These are phyloP conservation scores for Craterocephalus amniculus DNA, from an alignment of 2,797 vertebrate genomes.

Conservation along the genomic window DNA sequence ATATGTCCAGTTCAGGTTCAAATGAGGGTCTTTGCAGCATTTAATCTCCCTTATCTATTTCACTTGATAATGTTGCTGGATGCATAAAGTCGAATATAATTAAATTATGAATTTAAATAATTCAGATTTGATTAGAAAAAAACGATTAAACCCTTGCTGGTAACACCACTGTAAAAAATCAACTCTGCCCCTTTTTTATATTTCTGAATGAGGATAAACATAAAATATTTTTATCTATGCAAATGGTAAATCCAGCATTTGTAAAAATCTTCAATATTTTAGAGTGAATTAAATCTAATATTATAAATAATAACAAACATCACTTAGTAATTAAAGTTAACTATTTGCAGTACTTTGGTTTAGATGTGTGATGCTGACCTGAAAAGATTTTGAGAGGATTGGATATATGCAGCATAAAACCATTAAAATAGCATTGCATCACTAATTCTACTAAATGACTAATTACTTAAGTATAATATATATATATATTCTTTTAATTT, in stretches of 20 bases:
- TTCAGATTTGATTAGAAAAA: not conserved
- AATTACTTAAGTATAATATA: too few relatives aligned
- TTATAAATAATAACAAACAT: too few relatives aligned
- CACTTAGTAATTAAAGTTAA: not conserved
- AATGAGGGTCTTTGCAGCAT: not conserved
- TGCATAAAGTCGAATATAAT: not conserved
- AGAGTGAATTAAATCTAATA: not conserved
- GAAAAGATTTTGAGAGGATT: not conserved
- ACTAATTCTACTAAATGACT: not conserved
- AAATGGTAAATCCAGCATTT: not conserved
- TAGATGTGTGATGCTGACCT: not conserved
- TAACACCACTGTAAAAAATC: not conserved
- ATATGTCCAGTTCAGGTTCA: slow-evolving; percentile 3
- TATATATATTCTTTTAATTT: too few relatives aligned
- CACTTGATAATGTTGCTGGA: not conserved
- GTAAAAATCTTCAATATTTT: not conserved
- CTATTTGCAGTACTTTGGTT: not conserved
- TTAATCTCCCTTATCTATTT: not conserved
- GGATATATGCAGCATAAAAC: not conserved
- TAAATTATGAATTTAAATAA: not conserved
- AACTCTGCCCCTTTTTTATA: not conserved
- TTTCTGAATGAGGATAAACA: not conserved
- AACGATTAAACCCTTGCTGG: not conserved
- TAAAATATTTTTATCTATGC: not conserved
- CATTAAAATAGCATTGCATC: not conserved